Base-by-base conservation (phyloP, 35 echinoderm and acorn worm genomes). In the Nesometra sesokonis region DNA sequence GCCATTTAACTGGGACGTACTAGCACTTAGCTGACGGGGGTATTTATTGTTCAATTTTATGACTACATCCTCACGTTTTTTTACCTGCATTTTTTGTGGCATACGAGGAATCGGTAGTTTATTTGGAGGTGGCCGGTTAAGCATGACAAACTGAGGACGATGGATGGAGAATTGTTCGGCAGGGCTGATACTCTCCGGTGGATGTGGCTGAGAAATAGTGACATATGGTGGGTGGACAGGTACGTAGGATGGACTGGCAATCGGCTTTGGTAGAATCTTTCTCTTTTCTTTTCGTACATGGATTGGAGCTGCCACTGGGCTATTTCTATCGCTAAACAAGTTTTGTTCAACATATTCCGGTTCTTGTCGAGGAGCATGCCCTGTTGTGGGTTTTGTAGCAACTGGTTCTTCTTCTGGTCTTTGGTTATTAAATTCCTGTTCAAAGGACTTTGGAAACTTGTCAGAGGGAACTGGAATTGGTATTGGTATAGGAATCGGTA, bases 401-500 rank as follows among this genome's bases (percentile, higher is more conserved):
- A 32, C 11, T 15, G 35, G 79, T 67, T 67, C 52, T 67, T 67
- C 52, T 67, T 67, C 52, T 27, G 52, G 52, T 67, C 9, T 27
- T 67, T 17, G 52, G 52, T 67, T 67, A 19, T 9, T 27, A 27
- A 67, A 67, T 2, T 5, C 21, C 1, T 27, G 7, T 67, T 67
- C 52, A 67, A 67, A 67, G 23, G 21, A 17, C 21, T 67, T 67
- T 67, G 52, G 21, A 67, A 89, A 90, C 77, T 67, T 76, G 35
- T 87, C 86, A 81, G 33, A 34, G 1, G 85, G 87, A 27, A 99
- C 88, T 46, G 96, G 96, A 86, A 99, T 94, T 76, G 96, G 96
- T 29, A 99, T 86, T 31, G 96, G 96, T 34, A 99, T 90, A 0
- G 96, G 92, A 33, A 91, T 86, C 33, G 95, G 95, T 77, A 99